Evolutionary conservation across 92 coral and sea anemone genomes (phyloP), one percentile per base, ranked within the genome.

Genomic region (Siderastrea radians): DNA sequence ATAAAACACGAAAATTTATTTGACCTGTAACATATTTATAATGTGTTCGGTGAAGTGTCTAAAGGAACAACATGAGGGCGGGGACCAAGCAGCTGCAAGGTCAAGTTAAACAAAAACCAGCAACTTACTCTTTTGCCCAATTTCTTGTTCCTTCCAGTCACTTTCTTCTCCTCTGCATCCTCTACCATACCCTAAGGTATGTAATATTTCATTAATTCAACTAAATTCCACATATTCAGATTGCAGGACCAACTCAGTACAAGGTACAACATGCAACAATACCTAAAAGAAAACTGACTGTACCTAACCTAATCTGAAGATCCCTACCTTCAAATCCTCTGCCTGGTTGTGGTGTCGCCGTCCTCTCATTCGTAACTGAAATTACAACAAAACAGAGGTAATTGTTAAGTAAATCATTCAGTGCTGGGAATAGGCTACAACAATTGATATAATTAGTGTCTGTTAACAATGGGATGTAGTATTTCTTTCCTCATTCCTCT

Each of bases 91-190:
- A 26, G 38, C 38, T 26, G 38, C 38, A 26, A 26, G 38, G 38
- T 26, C 38, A 45, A 69, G 43, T 12, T 15, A 69, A 8, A 0
- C 11, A 38, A 43, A 7, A 6, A 9, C 82, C 2, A 2, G 11
- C 61, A 46, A 74, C 87, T 76, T 81, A 95, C 98, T 89, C 59
- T 80, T 90, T 88, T 88, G 16, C 92, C 80, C 8, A 94, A 64
- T 54, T 90, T 94, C 64, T 90, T 93, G 75, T 90, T 93, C 65
- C 87, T 91, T 71, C 98, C 98, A 47, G 91, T 88, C 50, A 91
- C 96, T 86, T 97, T 97, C 49, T 97, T 97, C 76, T 97, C 99
- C 65, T 97, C 99, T 1, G 99, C 99, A 87, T 93, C 96, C 73
- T 96, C 97, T 49, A 97, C 99, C 99, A 97, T 97, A 46, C 96